Conservation (phyloP, 2,888 invertebrate species). For the Xestia c-nigrum region DNA sequence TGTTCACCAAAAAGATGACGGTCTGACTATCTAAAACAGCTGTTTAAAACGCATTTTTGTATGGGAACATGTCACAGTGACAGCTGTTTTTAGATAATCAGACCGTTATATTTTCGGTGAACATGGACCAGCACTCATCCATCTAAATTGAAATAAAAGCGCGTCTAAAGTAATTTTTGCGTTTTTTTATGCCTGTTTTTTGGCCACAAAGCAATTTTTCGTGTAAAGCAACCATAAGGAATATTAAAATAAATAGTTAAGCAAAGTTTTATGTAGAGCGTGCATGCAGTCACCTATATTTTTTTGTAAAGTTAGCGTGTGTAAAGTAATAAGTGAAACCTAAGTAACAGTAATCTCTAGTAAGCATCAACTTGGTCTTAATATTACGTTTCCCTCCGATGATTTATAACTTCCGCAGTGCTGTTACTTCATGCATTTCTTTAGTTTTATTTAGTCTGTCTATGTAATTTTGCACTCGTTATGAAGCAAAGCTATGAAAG, state of each 20-base stretch:
- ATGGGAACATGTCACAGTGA: too few species aligned
- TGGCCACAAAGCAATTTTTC: not conserved
- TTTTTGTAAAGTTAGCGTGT: slow-evolving; percentile 20
- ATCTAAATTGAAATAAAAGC: not conserved
- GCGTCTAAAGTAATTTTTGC: not conserved
- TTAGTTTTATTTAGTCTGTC: not conserved
- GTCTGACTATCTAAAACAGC: too few species aligned
- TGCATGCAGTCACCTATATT: slow-evolving; percentile 11
- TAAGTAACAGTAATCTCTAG: slow-evolving; percentile 23
- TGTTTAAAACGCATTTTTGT: too few species aligned
- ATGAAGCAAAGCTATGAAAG: not conserved
- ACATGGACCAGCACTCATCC: not conserved
- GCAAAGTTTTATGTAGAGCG: slow-evolving; percentile 16
- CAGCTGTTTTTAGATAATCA: too few species aligned
- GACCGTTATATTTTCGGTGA: too few species aligned
- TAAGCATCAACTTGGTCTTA: slow-evolving; percentile 30
- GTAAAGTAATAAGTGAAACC: slow-evolving; percentile 41
- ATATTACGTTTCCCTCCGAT: slow-evolving; percentile 17
- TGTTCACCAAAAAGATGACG: too few species aligned
- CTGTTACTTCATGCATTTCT: slow-evolving; percentile 5
- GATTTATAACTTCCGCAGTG: slow-evolving; percentile 37
- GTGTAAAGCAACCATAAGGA: slow-evolving; percentile 28
- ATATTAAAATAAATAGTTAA: slow-evolving; percentile 23
- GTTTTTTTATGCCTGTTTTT: not conserved
- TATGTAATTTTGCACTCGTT: not conserved